Percentiles rank a stretch among this genome's conserved stretches.
Conservation (phyloP, 2,797 vertebrate genomes). For the Tragelaphus eurycerus region DNA sequence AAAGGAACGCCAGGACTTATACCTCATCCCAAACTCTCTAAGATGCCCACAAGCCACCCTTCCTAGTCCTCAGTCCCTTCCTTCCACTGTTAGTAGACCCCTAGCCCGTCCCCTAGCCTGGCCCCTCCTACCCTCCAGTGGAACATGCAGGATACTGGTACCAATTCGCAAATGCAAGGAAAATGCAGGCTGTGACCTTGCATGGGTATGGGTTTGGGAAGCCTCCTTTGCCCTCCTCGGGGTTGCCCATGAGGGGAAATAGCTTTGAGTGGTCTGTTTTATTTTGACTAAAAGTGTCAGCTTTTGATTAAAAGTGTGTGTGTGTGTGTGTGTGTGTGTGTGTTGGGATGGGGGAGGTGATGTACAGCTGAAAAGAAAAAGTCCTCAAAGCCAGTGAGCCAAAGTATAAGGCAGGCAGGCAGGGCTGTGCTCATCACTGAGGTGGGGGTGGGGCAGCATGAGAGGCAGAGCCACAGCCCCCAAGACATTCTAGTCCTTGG, state of each 20-base stretch:
- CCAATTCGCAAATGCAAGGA: neutral
- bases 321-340: neutral
- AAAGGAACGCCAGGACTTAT: neutral
- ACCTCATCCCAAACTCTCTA: neutral
- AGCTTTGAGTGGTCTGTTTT: neutral
- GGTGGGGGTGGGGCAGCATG: neutral
- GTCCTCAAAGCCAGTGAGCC: neutral
- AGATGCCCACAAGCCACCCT: neutral
- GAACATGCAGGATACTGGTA: neutral
- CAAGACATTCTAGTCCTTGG: neutral
- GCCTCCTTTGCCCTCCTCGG: neutral
- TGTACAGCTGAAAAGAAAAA: neutral
- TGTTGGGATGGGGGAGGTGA: neutral
- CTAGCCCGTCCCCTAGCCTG: neutral
- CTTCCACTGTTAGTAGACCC: neutral
- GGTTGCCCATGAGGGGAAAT: neutral
- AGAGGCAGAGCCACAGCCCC: neutral
- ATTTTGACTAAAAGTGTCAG: neutral
- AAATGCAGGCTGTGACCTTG: neutral
- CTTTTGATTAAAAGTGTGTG: neutral
- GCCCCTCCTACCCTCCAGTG: neutral
- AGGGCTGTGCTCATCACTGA: neutral
- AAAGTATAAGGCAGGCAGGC: neutral
- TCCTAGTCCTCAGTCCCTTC: neutral
- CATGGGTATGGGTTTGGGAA: neutral